phyloP scores from a whole-genome alignment of 2,888 invertebrate genomes.

The Camptogramma bilineatum region DNA sequence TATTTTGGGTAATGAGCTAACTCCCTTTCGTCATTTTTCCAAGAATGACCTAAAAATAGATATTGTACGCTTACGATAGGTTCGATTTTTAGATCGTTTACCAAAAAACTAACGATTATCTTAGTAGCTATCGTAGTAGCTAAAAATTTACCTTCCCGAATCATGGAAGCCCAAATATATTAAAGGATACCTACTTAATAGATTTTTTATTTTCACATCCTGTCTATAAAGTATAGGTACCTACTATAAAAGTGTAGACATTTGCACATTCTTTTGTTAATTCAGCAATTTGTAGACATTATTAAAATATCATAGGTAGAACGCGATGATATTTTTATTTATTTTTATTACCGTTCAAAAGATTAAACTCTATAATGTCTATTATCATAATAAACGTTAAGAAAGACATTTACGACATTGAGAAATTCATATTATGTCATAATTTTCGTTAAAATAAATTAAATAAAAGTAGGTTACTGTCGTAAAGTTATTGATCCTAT shows the following conservation, averaged over 20 bases:
- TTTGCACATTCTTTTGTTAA: conserved; percentile 42
- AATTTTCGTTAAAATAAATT: conserved; percentile 33
- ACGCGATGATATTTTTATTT: conserved; percentile 42
- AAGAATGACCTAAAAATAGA: too few species aligned
- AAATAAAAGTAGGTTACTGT: conserved; percentile 27
- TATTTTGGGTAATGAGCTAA: too few species aligned
- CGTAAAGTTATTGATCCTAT: conserved; percentile 26
- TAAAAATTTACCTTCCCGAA: too few species aligned
- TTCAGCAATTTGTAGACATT: conserved; percentile 45
- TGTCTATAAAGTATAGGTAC: background rate
- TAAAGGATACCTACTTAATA: conserved; percentile 15
- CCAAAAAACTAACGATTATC: too few species aligned
- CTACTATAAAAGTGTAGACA: conserved; percentile 16
- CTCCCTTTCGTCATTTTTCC: too few species aligned
- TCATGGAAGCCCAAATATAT: background rate
- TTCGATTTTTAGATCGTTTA: too few species aligned
- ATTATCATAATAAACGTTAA: conserved; percentile 36
- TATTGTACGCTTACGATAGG: too few species aligned
- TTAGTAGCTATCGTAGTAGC: too few species aligned
- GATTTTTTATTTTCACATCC: background rate
- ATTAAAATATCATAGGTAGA: conserved; percentile 36
- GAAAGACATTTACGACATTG: conserved; percentile 32
- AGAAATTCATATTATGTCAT: conserved; percentile 37
- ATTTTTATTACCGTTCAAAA: conserved; percentile 43
- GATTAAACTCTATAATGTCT: conserved; percentile 37